phyloP scores from a whole-genome alignment of 2,888 invertebrate species.

The Cephus nigrinus region DNA sequence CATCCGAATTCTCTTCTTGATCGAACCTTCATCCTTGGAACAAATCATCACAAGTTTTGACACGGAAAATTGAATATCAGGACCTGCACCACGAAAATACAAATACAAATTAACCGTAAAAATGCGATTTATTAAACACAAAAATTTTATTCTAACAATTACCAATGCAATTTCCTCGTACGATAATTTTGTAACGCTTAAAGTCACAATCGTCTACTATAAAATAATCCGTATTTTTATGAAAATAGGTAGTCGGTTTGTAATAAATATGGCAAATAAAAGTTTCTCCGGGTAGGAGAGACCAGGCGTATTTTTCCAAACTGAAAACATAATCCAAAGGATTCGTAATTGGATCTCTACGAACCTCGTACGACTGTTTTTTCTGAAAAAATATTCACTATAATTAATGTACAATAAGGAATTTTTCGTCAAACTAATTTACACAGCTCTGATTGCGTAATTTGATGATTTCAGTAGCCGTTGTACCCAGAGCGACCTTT shows the following conservation, averaged over 20 bases:
- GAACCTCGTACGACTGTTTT: constrained; percentile 42
- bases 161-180: constrained; percentile 57
- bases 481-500: constrained; percentile 39
- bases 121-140: constrained; percentile 25
- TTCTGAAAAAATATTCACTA: constrained; percentile 29
- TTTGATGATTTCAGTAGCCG: constrained; percentile 41
- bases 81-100: constrained; percentile 29
- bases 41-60: constrained; percentile 30
- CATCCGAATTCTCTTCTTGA: constrained; percentile 54
- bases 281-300: constrained; percentile 39
- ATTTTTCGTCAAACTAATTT: constrained; percentile 22
- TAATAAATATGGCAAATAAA: constrained; percentile 55
- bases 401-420: neutral
- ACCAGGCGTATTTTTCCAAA: constrained; percentile 52
- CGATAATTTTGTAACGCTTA: constrained; percentile 43
- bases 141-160: constrained; percentile 4
- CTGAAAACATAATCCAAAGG: constrained; percentile 59
- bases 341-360: constrained; percentile 53
- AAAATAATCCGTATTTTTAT: constrained; percentile 59
- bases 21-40: constrained; percentile 14
- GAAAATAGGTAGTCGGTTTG: constrained; percentile 50
- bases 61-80: constrained; percentile 29
- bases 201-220: constrained; percentile 45
- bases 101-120: constrained; percentile 6
- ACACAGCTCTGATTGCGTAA: constrained; percentile 48